Conservation (phyloP, 2,797 vertebrate genomes). For the Valencia hispanica region DNA sequence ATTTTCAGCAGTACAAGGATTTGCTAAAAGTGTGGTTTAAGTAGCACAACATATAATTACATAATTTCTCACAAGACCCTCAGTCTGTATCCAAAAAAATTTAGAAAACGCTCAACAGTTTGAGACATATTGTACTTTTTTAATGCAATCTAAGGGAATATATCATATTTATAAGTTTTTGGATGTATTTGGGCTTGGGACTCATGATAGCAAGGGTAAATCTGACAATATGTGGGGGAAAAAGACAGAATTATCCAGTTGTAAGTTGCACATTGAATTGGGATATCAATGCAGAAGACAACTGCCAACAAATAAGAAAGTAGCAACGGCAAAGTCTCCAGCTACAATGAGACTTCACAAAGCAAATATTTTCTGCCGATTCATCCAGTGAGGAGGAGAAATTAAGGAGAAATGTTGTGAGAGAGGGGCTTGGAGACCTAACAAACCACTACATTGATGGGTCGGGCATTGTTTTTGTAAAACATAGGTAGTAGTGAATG, state of each 20-base stretch:
- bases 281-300: background rate
- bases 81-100: conserved; percentile 8
- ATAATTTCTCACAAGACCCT: conserved; percentile 8
- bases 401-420: background rate
- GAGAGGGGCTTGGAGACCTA: background rate
- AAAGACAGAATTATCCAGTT: background rate
- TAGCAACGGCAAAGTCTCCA: no score
- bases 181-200: background rate
- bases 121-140: background rate
- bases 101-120: conserved; percentile 9
- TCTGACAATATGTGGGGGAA: background rate
- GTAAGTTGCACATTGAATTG: no score
- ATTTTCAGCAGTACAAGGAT: conserved; percentile 5
- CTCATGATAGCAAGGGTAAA: background rate
- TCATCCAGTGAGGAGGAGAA: background rate
- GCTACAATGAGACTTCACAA: background rate
- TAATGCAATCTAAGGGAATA: background rate
- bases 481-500: background rate
- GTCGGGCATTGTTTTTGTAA: background rate
- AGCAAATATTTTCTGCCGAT: background rate
- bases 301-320: background rate
- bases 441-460: background rate
- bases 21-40: conserved; percentile 7
- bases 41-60: conserved; percentile 5
- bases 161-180: background rate